Base-by-base conservation (phyloP, 2,797 vertebrate genomes). In the Rhinoraja longicauda region DNA sequence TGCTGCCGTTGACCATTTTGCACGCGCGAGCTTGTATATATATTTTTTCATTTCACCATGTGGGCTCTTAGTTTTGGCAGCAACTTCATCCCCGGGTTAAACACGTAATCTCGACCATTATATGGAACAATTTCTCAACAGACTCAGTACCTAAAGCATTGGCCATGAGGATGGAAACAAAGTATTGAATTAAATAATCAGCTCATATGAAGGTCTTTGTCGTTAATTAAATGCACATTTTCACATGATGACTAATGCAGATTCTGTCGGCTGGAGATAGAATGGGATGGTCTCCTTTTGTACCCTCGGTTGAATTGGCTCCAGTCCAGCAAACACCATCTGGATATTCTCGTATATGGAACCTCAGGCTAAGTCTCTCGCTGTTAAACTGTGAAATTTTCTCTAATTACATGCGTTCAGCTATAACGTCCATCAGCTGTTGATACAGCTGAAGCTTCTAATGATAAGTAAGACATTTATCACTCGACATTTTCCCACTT, bases 381-480 rank as follows among this genome's bases (percentile, higher is more conserved):
- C 84, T 88, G 84, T 64, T 88, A 88, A 88, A 64, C 9, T 67
- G 45, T 90, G 59, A 90, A 62, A 90, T 64, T 90, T 67, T 90
- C 86, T 67, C 64, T 90, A 90, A 90, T 90, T 90, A 90, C 62
- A 67, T 90, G 5, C 62, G 62, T 67, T 62, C 59, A 90, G 90
- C 29, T 67, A 62, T 36, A 67, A 90, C 32, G n/a, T 90, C 86
- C 62, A 90, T 90, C 64, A 70, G 32, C 62, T 70, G n/a, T 90
- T 90, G 36, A 90, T 67, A 13, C 36, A 70, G n/a, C 86, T 70
- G 84, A 57, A 59, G 26, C 62, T 67, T 90, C 13, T 32, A 70
- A 90, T 67, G 59, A 17, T 67, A 67, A 90, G 67, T 82, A 57
- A 57, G 21, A 82, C 79, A 82, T 24, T 72, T 24, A 26, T 72